Percentiles rank a stretch among this genome's conserved stretches.
These are phyloP conservation scores for Hydrozoanthus gracilis DNA, from an alignment of 92 coral and sea anemone genomes.

Conservation along the genomic window DNA sequence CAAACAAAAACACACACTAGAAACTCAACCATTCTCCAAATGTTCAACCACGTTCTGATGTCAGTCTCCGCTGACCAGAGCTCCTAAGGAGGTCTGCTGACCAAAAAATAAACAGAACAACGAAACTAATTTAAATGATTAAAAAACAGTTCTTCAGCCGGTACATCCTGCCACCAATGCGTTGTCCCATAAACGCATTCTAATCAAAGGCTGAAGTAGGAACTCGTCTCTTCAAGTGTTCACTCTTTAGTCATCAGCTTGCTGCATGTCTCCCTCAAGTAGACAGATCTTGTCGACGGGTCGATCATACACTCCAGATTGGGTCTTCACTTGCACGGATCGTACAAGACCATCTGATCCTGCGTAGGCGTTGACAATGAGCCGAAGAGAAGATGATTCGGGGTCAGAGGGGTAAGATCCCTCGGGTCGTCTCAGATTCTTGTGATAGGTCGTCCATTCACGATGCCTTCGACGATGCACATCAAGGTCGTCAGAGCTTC, in stretches of 20 bases:
- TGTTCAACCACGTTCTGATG: too few relatives aligned
- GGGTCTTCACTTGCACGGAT: constrained; percentile 50
- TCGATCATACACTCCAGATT: constrained; percentile 48
- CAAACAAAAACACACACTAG: too few relatives aligned
- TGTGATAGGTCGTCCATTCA: constrained; percentile 56
- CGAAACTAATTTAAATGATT: too few relatives aligned
- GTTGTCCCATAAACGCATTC: too few relatives aligned
- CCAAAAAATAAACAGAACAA: too few relatives aligned
- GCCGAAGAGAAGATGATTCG: constrained; percentile 58
- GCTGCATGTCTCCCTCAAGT: constrained; percentile 54
- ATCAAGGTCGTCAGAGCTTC: constrained; percentile 49
- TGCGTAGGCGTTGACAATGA: constrained; percentile 42
- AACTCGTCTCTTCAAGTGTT: too few relatives aligned
- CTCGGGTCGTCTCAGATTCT: constrained; percentile 50
- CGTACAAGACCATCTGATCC: constrained; percentile 49
- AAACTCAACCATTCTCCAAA: too few relatives aligned
- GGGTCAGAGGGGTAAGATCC: constrained; percentile 51
- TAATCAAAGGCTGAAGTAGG: too few relatives aligned
- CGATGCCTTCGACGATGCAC: constrained; percentile 51
- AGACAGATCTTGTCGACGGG: constrained; percentile 56
- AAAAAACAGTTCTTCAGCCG: too few relatives aligned
- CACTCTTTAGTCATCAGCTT: neutral
- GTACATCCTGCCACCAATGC: too few relatives aligned
- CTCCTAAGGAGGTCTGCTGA: too few relatives aligned
- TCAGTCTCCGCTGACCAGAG: too few relatives aligned